Percentiles rank a stretch among this genome's conserved stretches.
Evolutionary conservation across 1,140 invertebrate species (phyloP).

Genomic region (Nylanderia fulva): DNA sequence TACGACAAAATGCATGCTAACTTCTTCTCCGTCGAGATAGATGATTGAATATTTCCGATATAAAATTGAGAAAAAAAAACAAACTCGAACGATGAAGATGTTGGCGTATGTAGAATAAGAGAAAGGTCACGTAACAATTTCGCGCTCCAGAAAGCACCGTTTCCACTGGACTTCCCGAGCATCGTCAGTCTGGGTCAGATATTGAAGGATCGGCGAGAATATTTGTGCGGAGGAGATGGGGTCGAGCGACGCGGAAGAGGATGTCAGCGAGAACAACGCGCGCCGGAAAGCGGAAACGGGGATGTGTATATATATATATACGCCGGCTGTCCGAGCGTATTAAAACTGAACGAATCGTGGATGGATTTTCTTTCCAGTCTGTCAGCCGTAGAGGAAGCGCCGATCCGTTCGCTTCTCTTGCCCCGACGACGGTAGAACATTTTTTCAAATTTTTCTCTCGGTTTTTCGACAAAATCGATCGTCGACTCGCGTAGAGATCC

Average conservation of each 20-base stretch:
- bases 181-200: constrained; percentile 34
- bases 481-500: constrained; percentile 11
- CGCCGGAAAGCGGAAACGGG: constrained; percentile 58
- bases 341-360: constrained; percentile 54
- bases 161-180: constrained; percentile 35
- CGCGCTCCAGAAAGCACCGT: constrained; percentile 63
- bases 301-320: constrained; percentile 55
- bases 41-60: constrained; percentile 18
- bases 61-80: constrained; percentile 24
- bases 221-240: constrained; percentile 59
- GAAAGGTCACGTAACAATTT: constrained; percentile 59
- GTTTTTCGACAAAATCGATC: constrained; percentile 14
- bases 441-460: constrained; percentile 44
- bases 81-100: neutral
- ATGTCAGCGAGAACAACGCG: constrained; percentile 35
- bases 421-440: neutral
- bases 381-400: constrained; percentile 26
- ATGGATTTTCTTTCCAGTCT: constrained; percentile 55
- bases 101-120: constrained; percentile 22
- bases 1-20: neutral
- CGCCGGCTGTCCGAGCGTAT: constrained; percentile 56
- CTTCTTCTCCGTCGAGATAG: neutral
- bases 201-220: constrained; percentile 61
- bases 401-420: constrained; percentile 33
- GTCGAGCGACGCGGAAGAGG: constrained; percentile 23